Evolutionary conservation across 2,113 vertebrate genomes (phyloP).

Genomic region (Rhea americana): DNA sequence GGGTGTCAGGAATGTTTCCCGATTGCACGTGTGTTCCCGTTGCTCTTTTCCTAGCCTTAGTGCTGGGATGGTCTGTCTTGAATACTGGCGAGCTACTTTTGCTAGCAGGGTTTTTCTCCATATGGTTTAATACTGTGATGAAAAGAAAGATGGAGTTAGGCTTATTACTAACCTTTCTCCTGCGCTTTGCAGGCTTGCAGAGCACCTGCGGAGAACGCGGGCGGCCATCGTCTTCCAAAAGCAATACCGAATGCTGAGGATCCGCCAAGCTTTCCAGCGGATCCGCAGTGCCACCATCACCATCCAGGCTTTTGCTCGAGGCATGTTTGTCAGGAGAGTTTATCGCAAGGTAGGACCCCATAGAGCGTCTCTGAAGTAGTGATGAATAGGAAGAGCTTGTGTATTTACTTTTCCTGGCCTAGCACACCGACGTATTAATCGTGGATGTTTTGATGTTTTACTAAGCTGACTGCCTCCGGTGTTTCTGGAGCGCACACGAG

Average conservation of each 20-base stretch:
- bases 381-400: not conserved
- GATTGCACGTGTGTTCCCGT: not conserved
- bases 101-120: not conserved
- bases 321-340: slow-evolving; percentile 84
- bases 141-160: not conserved
- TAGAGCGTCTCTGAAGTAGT: accelerated
- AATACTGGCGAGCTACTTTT: not conserved
- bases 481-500: accelerated
- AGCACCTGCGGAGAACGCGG: slow-evolving; percentile 80
- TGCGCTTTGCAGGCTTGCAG: slow-evolving; percentile 74
- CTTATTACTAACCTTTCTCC: not conserved
- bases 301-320: slow-evolving; percentile 89
- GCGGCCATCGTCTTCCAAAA: slow-evolving; percentile 88
- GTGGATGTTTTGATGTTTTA: not conserved
- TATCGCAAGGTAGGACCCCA: slow-evolving; percentile 82
- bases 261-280: slow-evolving; percentile 74
- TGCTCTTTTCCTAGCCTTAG: not conserved
- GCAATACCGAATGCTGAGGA: slow-evolving; percentile 86
- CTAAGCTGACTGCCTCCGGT: not conserved
- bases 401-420: not conserved
- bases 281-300: slow-evolving; percentile 72
- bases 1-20: not conserved
- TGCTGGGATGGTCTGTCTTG: not conserved
- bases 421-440: accelerated
- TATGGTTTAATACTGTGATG: not conserved